Conservation (phyloP, 2,888 invertebrate genomes). For the Resseliella maxima region DNA sequence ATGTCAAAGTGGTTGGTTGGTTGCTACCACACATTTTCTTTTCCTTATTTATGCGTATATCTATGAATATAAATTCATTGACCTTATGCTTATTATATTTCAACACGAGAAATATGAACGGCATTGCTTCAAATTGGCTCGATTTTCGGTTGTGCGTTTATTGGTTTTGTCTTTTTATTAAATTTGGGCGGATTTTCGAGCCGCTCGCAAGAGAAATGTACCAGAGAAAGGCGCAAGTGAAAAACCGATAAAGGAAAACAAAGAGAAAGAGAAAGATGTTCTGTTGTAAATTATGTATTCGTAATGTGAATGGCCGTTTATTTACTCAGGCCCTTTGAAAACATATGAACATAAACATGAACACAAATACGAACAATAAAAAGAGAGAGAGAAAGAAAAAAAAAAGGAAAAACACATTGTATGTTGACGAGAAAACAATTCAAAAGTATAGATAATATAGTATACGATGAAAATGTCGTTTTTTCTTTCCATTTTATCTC, state of each 20-base stretch:
- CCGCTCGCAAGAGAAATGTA: too few relatives aligned
- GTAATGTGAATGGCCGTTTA: neutral
- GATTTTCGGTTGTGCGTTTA: neutral
- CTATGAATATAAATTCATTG: neutral
- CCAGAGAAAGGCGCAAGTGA: too few relatives aligned
- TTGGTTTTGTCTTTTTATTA: constrained; percentile 12
- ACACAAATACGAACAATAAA: neutral
- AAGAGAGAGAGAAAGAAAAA: too few relatives aligned
- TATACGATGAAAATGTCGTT: neutral
- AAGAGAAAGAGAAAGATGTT: neutral
- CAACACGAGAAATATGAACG: neutral
- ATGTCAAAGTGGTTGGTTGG: neutral
- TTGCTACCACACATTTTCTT: neutral
- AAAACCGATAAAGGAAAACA: too few relatives aligned
- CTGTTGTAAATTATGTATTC: neutral
- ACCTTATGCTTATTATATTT: neutral
- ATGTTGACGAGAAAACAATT: neutral
- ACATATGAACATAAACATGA: neutral
- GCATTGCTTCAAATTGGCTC: neutral
- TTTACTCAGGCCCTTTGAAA: neutral
- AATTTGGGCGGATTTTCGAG: neutral
- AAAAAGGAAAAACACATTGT: neutral
- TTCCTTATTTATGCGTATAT: neutral
- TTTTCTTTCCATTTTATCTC: neutral
- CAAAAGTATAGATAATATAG: neutral